These are phyloP conservation scores for Brienomyrus brachyistius DNA, from an alignment of 2,113 vertebrate genomes.

Conservation along the genomic window DNA sequence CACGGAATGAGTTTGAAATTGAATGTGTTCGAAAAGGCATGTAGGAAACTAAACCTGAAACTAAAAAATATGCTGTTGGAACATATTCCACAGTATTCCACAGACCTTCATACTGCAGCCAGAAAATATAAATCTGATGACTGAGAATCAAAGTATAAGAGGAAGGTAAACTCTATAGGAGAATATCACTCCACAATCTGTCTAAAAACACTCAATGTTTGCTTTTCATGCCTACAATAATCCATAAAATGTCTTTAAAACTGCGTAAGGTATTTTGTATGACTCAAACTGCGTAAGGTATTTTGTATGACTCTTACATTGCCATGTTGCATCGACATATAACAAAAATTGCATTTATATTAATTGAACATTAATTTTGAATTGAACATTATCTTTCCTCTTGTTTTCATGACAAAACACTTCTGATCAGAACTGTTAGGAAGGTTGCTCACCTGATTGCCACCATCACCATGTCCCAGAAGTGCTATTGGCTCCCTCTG, in stretches of 20 bases:
- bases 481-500: slow-evolving; percentile 38
- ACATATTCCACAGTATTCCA: background rate
- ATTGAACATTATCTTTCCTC: background rate
- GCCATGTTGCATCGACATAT: background rate
- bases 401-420: background rate
- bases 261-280: background rate
- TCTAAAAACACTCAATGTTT: background rate
- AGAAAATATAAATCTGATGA: background rate
- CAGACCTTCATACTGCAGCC: background rate
- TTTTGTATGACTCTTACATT: background rate
- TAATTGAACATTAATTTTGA: background rate
- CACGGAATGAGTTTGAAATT: background rate
- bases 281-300: background rate
- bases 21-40: background rate
- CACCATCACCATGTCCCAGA: slow-evolving; percentile 31
- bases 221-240: background rate
- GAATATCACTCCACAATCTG: background rate
- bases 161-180: background rate
- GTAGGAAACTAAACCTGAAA: background rate
- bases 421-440: background rate
- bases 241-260: background rate
- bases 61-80: background rate
- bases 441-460: background rate
- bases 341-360: background rate
- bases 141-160: background rate